Base-by-base conservation (phyloP, 37 sponge, comb jelly and placozoan species). In the Agelas oroides region DNA sequence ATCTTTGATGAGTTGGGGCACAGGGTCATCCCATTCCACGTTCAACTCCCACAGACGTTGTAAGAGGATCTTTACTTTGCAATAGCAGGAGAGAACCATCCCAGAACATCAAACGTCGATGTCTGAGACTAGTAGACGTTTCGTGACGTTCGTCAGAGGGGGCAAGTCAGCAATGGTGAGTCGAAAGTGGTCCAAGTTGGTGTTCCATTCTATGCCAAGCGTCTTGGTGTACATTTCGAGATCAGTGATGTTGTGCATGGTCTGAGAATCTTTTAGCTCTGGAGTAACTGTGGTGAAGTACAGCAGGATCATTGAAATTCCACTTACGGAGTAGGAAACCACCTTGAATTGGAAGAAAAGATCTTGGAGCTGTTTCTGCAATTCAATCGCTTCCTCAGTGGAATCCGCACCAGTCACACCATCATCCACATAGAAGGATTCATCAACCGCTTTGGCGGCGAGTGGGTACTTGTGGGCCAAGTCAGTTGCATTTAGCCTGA, bases 21-120 rank as follows among this genome's bases (percentile, higher is more conserved):
- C 33, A 31, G 71, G 21, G 71, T 70, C 71, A 34, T 70, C 71
- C 71, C 71, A 70, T 32, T 70, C 71, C 33, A 70, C 36, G 21
- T 70, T 70, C 36, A 70, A 34, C 71, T 70, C 71, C 71, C 71
- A 70, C 21, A 70, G 33, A 3, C 33, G 28, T 34, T 70, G 71
- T 30, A 70, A 70, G 35, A 70, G 33, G 71, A 70, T 70, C 71
- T 70, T 70, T 23, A 70, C 21, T 70, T 70, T 70, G 33, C 27
- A 35, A 34, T 70, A 30, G 71, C 33, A 70, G 71, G 71, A 23
- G 71, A 70, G 33, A 70, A 70, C 71, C 71, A 70, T 32, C 71
- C 71, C 37, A 70, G 33, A 30, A 70, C 71, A 31, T 70, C 71
- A 70, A 70, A 70, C 1, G 71, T 70, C 71, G 27, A 70, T 34